A percentile compares a stretch with the other conserved stretches of the same genome.
These are phyloP conservation scores for Dromas ardeola DNA, from an alignment of 2,113 vertebrate species.

Conservation along the genomic window DNA sequence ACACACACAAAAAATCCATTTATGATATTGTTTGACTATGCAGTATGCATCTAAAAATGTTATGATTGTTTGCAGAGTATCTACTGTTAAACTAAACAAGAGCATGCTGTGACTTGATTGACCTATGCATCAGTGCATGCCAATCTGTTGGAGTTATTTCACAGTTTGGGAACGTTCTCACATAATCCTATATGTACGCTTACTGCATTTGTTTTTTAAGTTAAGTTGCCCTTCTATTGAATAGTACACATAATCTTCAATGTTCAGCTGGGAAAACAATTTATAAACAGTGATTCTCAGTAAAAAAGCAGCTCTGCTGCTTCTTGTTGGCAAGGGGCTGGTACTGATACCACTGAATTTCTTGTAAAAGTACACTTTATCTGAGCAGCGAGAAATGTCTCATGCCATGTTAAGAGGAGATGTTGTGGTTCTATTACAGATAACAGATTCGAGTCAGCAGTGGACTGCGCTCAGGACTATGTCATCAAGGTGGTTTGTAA, in stretches of 20 bases:
- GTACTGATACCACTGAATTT: not conserved
- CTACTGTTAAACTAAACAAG: conserved; percentile 13
- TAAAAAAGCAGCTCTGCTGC: not conserved
- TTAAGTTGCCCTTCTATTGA: conserved; percentile 23
- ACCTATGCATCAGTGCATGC: conserved; percentile 39
- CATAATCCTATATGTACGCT: not conserved
- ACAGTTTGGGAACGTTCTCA: conserved; percentile 26
- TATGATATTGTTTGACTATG: not conserved
- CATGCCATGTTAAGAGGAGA: not conserved
- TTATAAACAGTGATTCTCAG: not conserved
- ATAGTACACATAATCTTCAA: not conserved
- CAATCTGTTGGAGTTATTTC: conserved; percentile 33
- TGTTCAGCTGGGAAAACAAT: not conserved
- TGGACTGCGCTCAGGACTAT: not conserved
- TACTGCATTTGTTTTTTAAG: conserved; percentile 7
- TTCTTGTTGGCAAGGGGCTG: not conserved
- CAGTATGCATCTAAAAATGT: not conserved
- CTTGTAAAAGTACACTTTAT: not conserved
- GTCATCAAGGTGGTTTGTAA: conserved; percentile 3
- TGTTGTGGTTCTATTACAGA: not conserved
- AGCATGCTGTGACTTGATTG: conserved; percentile 54
- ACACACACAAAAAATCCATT: not conserved
- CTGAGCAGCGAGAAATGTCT: not conserved
- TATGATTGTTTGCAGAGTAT: not conserved
- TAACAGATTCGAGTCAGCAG: not conserved